Conservation (phyloP, 2,797 vertebrate genomes). For the Picus viridis region DNA sequence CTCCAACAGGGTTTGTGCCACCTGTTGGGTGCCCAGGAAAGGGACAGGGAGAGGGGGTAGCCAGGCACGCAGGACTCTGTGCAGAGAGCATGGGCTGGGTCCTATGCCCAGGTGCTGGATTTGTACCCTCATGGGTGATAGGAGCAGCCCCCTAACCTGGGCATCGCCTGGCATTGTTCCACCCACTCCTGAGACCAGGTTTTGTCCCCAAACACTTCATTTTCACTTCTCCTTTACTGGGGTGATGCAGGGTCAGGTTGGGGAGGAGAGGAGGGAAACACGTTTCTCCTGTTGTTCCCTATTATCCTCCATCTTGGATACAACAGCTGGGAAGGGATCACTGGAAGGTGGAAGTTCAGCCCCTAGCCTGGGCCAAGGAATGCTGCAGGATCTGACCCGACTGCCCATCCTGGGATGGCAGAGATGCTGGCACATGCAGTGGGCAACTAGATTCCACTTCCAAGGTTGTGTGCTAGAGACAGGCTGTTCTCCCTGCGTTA, state of each 20-base stretch:
- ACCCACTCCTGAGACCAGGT: not conserved
- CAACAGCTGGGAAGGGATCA: not conserved
- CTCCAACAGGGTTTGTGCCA: not conserved
- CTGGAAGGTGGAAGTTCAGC: fast-evolving
- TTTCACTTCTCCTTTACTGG: not conserved
- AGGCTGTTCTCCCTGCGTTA: not conserved
- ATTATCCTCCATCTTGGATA: not conserved
- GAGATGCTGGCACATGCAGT: not conserved
- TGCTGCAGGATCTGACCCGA: not conserved
- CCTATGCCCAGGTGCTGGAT: fast-evolving
- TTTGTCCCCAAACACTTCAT: not conserved
- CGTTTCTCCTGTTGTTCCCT: not conserved
- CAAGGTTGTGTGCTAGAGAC: not conserved
- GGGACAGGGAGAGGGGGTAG: not conserved
- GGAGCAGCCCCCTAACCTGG: not conserved
- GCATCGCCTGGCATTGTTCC: not conserved
- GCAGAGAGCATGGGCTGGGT: not conserved
- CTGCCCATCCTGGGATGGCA: not conserved
- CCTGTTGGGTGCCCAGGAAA: not conserved
- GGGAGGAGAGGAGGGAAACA: not conserved
- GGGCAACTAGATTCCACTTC: not conserved
- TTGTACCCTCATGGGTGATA: not conserved
- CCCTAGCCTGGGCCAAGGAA: not conserved
- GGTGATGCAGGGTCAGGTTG: not conserved
- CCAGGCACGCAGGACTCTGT: not conserved